These are phyloP conservation scores for Epinotia demarniana DNA, from an alignment of 2,888 invertebrate genomes.

Conservation along the genomic window DNA sequence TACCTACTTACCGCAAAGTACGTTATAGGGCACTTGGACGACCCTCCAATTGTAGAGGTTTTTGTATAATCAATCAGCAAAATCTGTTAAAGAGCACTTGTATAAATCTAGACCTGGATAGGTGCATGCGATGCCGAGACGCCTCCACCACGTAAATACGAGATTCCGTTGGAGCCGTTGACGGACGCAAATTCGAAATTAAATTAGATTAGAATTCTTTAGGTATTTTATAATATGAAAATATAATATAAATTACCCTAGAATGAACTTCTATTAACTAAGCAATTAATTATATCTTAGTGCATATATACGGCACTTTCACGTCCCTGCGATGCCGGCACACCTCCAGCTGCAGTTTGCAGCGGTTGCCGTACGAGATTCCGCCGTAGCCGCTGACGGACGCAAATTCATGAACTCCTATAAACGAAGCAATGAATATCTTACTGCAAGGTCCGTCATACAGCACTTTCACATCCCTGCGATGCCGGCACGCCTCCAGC, in stretches of 20 bases:
- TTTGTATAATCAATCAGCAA: too few species aligned
- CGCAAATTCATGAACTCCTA: too few species aligned
- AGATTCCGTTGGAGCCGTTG: too few species aligned
- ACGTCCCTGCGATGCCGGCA: conserved; percentile 91
- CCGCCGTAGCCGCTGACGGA: conserved; percentile 93
- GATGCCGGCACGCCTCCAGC: conserved; percentile 91
- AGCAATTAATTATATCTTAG: conserved; percentile 84
- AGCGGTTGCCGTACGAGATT: conserved; percentile 92
- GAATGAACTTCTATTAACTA: conserved; percentile 55
- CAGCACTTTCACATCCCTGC: conserved; percentile 87
- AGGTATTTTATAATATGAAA: too few species aligned
- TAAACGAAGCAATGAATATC: conserved; percentile 63
- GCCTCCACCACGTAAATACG: too few species aligned
- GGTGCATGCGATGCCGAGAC: conserved; percentile 81
- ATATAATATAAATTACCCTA: too few species aligned
- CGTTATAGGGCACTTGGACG: conserved; percentile 67
- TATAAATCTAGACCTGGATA: neutral
- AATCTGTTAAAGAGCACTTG: conserved; percentile 86
- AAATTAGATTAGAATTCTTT: too few species aligned
- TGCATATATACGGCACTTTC: conserved; percentile 90
- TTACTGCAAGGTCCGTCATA: conserved; percentile 95
- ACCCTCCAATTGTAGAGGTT: too few species aligned
- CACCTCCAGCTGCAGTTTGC: conserved; percentile 91
- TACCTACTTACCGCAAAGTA: conserved; percentile 94
- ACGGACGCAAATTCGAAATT: too few species aligned